phyloP scores from a whole-genome alignment of 1,140 invertebrate genomes.

The Helicoverpa zea region DNA sequence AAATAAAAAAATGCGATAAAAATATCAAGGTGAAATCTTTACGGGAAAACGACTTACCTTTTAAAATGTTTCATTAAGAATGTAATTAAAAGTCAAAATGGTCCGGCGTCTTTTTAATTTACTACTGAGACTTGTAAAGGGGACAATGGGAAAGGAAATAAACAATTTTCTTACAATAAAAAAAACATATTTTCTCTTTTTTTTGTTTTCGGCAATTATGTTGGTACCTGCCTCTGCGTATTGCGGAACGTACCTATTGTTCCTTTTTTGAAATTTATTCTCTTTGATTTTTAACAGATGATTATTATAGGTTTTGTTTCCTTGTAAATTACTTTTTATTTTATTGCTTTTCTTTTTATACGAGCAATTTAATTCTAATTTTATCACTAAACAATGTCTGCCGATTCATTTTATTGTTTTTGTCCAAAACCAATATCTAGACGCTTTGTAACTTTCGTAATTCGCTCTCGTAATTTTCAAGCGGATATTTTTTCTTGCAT shows the following conservation, averaged over 20 bases:
- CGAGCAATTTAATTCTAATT: too few species aligned
- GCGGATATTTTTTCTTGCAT: too few species aligned
- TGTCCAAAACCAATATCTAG: too few species aligned
- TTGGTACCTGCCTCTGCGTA: not conserved
- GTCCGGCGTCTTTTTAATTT: slow-evolving; percentile 26
- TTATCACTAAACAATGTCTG: too few species aligned
- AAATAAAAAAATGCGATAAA: not conserved
- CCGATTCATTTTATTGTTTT: too few species aligned
- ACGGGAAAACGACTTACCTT: slow-evolving; percentile 38
- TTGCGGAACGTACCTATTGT: too few species aligned
- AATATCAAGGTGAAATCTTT: slow-evolving; percentile 2
- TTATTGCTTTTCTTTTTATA: too few species aligned
- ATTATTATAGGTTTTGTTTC: not conserved
- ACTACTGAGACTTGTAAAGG: slow-evolving; percentile 6
- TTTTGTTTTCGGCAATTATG: slow-evolving; percentile 8
- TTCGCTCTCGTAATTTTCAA: too few species aligned
- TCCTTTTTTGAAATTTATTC: too few species aligned
- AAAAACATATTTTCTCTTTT: slow-evolving; percentile 38
- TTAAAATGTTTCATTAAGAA: slow-evolving; percentile 39
- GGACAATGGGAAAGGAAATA: slow-evolving; percentile 35
- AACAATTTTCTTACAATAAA: slow-evolving; percentile 40
- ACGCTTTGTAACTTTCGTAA: too few species aligned
- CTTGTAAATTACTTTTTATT: not conserved
- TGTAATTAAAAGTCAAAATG: slow-evolving; percentile 43
- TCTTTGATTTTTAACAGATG: too few species aligned